phyloP scores from a whole-genome alignment of 2,888 invertebrate species.

The Dolichomitus sp. region DNA sequence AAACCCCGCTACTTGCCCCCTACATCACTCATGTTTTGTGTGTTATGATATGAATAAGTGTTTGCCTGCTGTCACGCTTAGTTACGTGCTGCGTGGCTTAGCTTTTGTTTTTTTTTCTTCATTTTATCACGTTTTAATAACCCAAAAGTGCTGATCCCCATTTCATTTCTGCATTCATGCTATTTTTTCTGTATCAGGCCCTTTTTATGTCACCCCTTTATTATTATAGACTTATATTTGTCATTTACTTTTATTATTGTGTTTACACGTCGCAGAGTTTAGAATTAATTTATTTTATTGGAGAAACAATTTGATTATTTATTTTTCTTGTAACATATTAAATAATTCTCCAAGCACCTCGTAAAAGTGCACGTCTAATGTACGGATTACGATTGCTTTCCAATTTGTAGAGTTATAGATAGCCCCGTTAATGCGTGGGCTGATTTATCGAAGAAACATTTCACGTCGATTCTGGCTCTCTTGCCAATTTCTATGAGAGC shows the following conservation, averaged over 20 bases:
- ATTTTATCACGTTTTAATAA: slow-evolving; percentile 32
- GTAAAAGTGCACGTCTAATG: slow-evolving; percentile 29
- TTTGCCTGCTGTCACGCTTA: slow-evolving; percentile 67
- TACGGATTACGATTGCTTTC: slow-evolving; percentile 31
- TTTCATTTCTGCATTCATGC: slow-evolving; percentile 46
- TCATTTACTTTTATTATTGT: slow-evolving; percentile 26
- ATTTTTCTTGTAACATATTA: background rate
- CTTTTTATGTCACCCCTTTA: background rate
- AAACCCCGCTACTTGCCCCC: slow-evolving; percentile 25
- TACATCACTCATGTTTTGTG: slow-evolving; percentile 50
- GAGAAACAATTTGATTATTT: background rate
- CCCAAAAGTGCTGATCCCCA: slow-evolving; percentile 36
- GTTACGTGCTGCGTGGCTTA: slow-evolving; percentile 68
- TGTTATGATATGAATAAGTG: slow-evolving; percentile 54
- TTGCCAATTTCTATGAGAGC: slow-evolving; percentile 32
- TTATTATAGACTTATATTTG: background rate
- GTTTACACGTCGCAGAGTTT: slow-evolving; percentile 4
- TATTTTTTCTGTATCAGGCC: slow-evolving; percentile 5
- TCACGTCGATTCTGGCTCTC: slow-evolving; percentile 31
- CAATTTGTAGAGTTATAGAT: slow-evolving; percentile 12
- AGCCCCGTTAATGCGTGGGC: slow-evolving; percentile 13
- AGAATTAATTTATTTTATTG: slow-evolving; percentile 15
- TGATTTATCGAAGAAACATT: slow-evolving; percentile 24
- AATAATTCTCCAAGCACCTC: background rate
- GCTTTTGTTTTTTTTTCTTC: slow-evolving; percentile 56